phyloP scores from a whole-genome alignment of 2,113 vertebrate species.

The Grammomys dolichurus region DNA sequence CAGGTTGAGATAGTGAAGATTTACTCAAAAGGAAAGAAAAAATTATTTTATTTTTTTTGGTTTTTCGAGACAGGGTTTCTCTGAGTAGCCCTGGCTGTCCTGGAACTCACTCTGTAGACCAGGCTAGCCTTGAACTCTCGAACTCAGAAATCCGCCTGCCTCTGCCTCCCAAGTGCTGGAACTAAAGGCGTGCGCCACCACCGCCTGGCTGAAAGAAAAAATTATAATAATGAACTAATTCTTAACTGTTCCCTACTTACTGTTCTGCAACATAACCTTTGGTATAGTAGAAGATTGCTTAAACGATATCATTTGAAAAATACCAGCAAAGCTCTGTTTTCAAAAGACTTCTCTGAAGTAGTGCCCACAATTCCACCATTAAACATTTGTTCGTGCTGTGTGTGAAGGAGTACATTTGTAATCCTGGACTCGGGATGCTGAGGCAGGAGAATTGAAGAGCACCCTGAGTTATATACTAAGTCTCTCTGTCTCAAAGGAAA shows the following conservation, averaged over 20 bases:
- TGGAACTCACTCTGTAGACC: too few relatives aligned
- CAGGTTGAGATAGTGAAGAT: conserved; percentile 14
- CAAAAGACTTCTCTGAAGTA: not conserved
- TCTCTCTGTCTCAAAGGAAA: not conserved
- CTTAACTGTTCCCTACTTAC: too few relatives aligned
- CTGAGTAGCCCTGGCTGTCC: too few relatives aligned
- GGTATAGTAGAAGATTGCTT: not conserved
- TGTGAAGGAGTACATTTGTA: not conserved
- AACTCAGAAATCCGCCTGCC: too few relatives aligned
- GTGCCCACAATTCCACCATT: not conserved
- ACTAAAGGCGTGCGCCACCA: too few relatives aligned
- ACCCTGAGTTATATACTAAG: not conserved
- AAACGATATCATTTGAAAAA: not conserved
- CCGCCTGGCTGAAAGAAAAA: too few relatives aligned
- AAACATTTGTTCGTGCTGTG: not conserved
- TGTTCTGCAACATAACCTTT: not conserved
- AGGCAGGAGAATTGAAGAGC: not conserved
- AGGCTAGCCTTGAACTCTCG: too few relatives aligned
- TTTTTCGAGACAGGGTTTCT: too few relatives aligned
- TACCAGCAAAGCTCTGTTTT: not conserved
- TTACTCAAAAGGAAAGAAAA: not conserved
- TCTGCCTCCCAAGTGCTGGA: too few relatives aligned
- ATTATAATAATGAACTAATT: not conserved
- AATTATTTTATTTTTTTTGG: too few relatives aligned
- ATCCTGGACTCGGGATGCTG: not conserved